A percentile compares a stretch with the other conserved stretches of the same genome.
These are phyloP conservation scores for Protodeltote pygarga DNA, from an alignment of 2,888 invertebrate genomes.

Conservation along the genomic window DNA sequence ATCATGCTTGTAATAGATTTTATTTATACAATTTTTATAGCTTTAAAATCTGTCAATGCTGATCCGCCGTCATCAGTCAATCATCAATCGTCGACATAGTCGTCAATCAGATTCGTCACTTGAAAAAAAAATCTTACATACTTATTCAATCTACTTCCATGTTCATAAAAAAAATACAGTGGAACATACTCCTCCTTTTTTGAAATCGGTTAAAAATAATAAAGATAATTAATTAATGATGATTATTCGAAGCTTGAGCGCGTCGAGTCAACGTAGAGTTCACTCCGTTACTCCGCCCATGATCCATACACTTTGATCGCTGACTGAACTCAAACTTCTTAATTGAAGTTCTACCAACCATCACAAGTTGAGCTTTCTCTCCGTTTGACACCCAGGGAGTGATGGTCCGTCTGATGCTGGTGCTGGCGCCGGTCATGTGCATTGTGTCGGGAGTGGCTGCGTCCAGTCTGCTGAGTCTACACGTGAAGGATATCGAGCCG, in stretches of 20 bases:
- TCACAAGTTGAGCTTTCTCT: constrained; percentile 32
- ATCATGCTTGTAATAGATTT: no score
- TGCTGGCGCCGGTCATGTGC: constrained; percentile 99
- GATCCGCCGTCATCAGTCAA: no score
- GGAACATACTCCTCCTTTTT: no score
- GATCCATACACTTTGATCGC: constrained; percentile 89
- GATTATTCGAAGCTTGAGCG: constrained; percentile 74
- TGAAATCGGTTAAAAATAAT: no score
- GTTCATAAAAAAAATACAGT: no score
- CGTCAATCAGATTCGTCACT: no score
- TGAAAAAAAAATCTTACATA: no score
- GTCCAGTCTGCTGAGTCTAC: constrained; percentile 93
- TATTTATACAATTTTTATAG: no score
- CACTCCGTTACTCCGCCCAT: constrained; percentile 77
- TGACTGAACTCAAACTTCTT: no score
- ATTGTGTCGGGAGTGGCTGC: constrained; percentile 98
- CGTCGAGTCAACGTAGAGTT: constrained; percentile 75
- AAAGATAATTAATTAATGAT: constrained; percentile 59
- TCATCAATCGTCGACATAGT: no score
- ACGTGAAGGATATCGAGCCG: constrained; percentile 93
- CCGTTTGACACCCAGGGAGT: constrained; percentile 91
- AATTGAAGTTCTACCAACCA: constrained; percentile 4
- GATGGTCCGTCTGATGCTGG: constrained; percentile 99
- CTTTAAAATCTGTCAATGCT: no score
- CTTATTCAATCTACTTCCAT: no score